phyloP scores from a whole-genome alignment of 1,140 invertebrate species.

The Polypedilum pembai region DNA sequence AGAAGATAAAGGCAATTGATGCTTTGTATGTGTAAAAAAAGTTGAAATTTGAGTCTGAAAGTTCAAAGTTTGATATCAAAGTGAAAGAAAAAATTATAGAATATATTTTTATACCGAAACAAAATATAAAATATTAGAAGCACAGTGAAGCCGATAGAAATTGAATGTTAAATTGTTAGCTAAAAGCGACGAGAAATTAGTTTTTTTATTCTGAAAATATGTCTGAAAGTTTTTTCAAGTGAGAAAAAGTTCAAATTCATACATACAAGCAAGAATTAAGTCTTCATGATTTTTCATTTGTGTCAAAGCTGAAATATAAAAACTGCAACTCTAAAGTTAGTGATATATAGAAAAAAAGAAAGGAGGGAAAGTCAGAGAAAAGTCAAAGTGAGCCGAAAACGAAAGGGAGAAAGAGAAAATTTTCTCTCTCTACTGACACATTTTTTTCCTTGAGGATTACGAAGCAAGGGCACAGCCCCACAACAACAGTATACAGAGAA shows the following conservation, averaged over 20 bases:
- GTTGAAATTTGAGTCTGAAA: slow-evolving; percentile 23
- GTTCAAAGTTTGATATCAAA: slow-evolving; percentile 28
- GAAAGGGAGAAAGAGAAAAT: background rate
- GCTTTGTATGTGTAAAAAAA: background rate
- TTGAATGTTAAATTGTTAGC: background rate
- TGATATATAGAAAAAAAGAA: background rate
- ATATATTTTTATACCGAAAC: slow-evolving; percentile 25
- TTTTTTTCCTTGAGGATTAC: slow-evolving; percentile 28
- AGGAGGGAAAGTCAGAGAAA: slow-evolving; percentile 21
- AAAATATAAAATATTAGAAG: slow-evolving; percentile 10
- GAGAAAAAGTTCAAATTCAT: background rate
- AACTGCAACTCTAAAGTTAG: background rate
- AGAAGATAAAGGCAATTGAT: background rate
- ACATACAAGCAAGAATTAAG: background rate
- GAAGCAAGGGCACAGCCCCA: slow-evolving; percentile 27
- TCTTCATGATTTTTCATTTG: background rate
- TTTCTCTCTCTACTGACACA: slow-evolving; percentile 20
- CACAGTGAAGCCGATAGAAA: too few species aligned
- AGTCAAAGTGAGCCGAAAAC: background rate
- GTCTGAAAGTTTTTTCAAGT: background rate
- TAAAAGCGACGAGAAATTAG: background rate
- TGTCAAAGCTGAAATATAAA: background rate
- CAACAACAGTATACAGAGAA: slow-evolving; percentile 23
- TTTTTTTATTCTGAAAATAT: background rate
- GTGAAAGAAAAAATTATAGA: background rate